Evolutionary conservation across 2,888 invertebrate genomes (phyloP), one percentile per base, ranked within the genome.

Genomic region (Willowsia nigromaculata): DNA sequence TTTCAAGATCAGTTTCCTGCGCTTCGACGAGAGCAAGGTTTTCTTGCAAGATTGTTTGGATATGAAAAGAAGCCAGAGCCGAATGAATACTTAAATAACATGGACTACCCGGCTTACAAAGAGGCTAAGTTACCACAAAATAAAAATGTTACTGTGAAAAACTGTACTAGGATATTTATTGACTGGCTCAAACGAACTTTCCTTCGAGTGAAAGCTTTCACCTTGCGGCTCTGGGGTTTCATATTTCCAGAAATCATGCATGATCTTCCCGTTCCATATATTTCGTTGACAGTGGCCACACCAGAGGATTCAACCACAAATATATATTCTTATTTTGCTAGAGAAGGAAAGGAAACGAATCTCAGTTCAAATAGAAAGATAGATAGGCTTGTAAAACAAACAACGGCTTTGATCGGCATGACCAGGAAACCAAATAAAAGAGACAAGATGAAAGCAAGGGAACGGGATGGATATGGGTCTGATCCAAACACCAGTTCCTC

Each of bases 201-300:
- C 18, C 15, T 71, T n/a, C 25, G 43, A n/a, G 1, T 81, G 6
- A 47, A 83, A 27, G 83, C 76, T 1, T 37, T 27, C 15, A 11
- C 22, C 7, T 9, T 87, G 0, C 30, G 53, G 22, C 1, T 53
- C 4, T 90, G 68, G 53, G 53, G 62, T 22, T 90, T 59, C 53
- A 82, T 90, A 7, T 85, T 88, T 22, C 88, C 88, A 6, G 85
- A 90, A n/a, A 47, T 65, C 2, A 30, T 37, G 25, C 43, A 53
- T 37, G 37, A 74, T n/a, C 33, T 88, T 50, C 43, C 90, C 88
- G 50, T 89, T 15, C 91, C 92, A 0, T 90, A 90, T 50, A 86
- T 92, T n/a, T 91, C 91, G 1, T 81, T 92, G 1, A 92, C 91
- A 13, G 59, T 90, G 3, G 84, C 92, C 15, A 90, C 91, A n/a